Percentiles rank a stretch among this genome's conserved stretches.
phyloP scores from a whole-genome alignment of 2,113 vertebrate species.

The Perccottus glenii region DNA sequence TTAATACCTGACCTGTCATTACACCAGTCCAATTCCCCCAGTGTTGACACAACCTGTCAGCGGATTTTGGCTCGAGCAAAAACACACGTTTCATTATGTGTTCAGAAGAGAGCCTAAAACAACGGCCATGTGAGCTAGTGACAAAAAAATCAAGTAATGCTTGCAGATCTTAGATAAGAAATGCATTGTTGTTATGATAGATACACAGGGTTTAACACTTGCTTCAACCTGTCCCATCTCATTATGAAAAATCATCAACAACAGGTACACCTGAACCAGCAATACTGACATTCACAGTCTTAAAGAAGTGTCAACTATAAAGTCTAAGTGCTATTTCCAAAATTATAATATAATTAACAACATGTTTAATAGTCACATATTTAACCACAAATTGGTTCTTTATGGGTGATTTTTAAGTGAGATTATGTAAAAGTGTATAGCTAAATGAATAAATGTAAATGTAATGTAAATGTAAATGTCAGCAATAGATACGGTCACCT shows the following conservation, averaged over 20 bases:
- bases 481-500: no score
- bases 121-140: neutral
- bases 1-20: constrained; percentile 72
- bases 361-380: no score
- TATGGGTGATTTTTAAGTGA: no score
- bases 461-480: no score
- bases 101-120: constrained; percentile 23
- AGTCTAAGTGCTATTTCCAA: no score
- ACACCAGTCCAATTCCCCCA: constrained; percentile 50
- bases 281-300: no score
- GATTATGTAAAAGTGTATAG: no score
- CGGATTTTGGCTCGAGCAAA: constrained; percentile 61
- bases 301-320: no score
- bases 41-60: constrained; percentile 73
- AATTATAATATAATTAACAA: no score
- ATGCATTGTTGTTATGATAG: neutral
- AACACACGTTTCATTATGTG: constrained; percentile 50
- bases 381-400: no score
- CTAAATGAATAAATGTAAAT: no score
- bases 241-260: neutral
- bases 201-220: neutral
- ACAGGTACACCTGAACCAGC: no score
- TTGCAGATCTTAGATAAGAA: neutral
- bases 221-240: neutral
- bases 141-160: neutral